These are phyloP conservation scores for Perccottus glenii DNA, from an alignment of 2,113 vertebrate genomes.

Conservation along the genomic window DNA sequence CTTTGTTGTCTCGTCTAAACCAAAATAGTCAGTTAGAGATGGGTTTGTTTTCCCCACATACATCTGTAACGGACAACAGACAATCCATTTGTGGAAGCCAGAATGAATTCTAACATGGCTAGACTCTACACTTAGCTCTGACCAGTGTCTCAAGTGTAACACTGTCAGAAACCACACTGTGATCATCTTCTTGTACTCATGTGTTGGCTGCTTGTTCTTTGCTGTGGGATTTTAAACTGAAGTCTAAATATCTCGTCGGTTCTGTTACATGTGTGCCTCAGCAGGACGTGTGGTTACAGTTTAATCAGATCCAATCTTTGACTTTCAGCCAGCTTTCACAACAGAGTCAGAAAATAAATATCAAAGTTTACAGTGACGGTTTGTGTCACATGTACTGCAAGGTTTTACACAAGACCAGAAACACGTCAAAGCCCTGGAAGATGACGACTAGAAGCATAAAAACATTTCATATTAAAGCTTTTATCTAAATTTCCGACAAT, in stretches of 20 bases:
- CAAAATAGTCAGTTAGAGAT: constrained; percentile 27
- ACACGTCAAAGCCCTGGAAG: background rate
- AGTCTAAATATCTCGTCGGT: constrained; percentile 17
- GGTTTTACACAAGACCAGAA: background rate
- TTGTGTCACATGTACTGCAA: background rate
- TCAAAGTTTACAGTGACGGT: background rate
- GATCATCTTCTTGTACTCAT: constrained; percentile 59
- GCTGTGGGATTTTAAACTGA: constrained; percentile 36
- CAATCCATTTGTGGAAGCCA: constrained; percentile 55
- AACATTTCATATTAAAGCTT: too few relatives aligned
- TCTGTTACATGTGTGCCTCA: background rate
- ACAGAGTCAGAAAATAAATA: constrained; percentile 5
- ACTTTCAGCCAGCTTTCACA: background rate
- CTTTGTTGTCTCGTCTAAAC: constrained; percentile 16
- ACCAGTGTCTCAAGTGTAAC: constrained; percentile 53
- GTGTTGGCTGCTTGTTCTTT: constrained; percentile 38
- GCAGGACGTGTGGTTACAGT: background rate
- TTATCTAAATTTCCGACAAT: too few relatives aligned
- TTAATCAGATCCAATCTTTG: constrained; percentile 1
- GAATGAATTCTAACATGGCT: constrained; percentile 45
- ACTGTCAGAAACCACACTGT: constrained; percentile 53
- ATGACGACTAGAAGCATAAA: too few relatives aligned
- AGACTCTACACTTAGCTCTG: constrained; percentile 60
- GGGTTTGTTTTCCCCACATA: constrained; percentile 27
- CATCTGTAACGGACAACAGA: constrained; percentile 59